Evolutionary conservation across 2,113 vertebrate genomes (phyloP).

Genomic region (Dolichallabes microphthalmus): DNA sequence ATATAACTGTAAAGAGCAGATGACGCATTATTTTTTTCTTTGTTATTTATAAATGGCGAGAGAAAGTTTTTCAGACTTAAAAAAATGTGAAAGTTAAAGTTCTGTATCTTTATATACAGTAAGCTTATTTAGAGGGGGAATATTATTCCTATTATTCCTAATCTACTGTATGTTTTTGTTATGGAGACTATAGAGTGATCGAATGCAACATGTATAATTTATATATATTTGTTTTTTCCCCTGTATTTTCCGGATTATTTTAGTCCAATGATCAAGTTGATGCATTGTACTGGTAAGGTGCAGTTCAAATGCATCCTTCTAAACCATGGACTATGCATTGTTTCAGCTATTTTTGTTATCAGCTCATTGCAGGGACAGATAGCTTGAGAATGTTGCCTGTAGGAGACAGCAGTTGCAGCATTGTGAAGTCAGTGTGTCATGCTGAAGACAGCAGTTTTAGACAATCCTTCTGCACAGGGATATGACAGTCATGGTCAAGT

Average conservation of each 20-base stretch:
- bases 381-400: neutral
- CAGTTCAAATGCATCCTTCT: neutral
- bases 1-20: too few relatives aligned
- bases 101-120: neutral
- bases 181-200: neutral
- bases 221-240: neutral
- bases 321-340: neutral
- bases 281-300: neutral
- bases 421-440: neutral
- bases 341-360: constrained; percentile 10
- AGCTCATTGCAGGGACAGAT: neutral
- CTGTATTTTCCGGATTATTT: neutral
- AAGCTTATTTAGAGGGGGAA: neutral
- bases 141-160: neutral
- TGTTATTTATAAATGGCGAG: neutral
- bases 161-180: neutral
- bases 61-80: neutral
- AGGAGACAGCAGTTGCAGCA: neutral
- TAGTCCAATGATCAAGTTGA: neutral
- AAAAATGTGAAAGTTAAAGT: neutral
- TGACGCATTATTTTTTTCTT: too few relatives aligned
- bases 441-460: constrained; percentile 19
- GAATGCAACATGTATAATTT: neutral
- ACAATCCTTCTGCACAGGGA: constrained; percentile 25
- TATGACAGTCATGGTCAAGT: constrained; percentile 28